These are phyloP conservation scores for Peribatodes rhomboidaria DNA, from an alignment of 2,888 invertebrate genomes.

Conservation along the genomic window DNA sequence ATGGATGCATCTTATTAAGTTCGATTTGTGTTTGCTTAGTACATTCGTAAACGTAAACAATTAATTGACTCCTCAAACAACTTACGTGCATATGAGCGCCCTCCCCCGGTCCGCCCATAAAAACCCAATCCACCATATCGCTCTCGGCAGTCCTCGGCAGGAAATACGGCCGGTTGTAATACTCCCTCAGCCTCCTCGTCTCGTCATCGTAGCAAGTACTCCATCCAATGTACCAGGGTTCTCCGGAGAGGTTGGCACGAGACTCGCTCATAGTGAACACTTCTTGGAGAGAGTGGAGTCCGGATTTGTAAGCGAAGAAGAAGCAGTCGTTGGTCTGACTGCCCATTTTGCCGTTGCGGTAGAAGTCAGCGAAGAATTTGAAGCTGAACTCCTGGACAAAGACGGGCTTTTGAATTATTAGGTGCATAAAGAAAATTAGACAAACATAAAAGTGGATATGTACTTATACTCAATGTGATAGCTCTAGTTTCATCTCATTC, in stretches of 20 bases:
- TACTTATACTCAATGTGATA: too few species aligned
- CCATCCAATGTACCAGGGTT: conserved; percentile 94
- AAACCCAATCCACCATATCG: conserved; percentile 97
- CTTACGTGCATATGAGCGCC: conserved; percentile 98
- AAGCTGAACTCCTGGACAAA: conserved; percentile 89
- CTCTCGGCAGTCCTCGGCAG: conserved; percentile 94
- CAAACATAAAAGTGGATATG: background rate
- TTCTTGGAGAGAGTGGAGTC: conserved; percentile 91
- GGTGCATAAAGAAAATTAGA: background rate
- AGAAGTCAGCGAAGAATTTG: conserved; percentile 92
- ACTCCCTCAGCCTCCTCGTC: conserved; percentile 91
- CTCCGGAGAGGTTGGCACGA: conserved; percentile 88
- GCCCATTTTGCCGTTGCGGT: conserved; percentile 86
- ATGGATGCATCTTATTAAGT: too few species aligned
- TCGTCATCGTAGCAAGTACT: conserved; percentile 96
- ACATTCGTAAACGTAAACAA: too few species aligned
- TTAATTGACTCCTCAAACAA: too few species aligned
- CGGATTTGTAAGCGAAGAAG: conserved; percentile 97
- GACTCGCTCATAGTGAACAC: conserved; percentile 93
- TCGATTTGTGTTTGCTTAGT: too few species aligned
- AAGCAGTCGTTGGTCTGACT: conserved; percentile 91
- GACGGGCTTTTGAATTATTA: background rate
- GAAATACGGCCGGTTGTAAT: conserved; percentile 95
- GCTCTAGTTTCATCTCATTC: too few species aligned
- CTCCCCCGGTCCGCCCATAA: conserved; percentile 97